Evolutionary conservation across 2,888 invertebrate species (phyloP).

Genomic region (Argynnis bischoffii): DNA sequence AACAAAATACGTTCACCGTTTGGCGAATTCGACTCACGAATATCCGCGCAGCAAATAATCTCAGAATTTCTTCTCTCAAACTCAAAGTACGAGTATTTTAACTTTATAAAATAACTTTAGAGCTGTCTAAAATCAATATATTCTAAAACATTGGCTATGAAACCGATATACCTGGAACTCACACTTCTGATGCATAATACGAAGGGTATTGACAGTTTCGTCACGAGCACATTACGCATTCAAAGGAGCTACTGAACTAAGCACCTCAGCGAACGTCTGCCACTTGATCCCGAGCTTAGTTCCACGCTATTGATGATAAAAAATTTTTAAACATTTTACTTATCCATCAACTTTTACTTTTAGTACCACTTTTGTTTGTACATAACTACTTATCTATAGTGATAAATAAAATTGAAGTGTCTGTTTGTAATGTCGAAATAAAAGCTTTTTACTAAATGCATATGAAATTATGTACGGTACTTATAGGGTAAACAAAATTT

Average conservation of each 20-base stretch:
- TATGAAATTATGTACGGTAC: no score
- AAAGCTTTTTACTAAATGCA: no score
- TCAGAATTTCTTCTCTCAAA: background rate
- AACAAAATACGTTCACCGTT: no score
- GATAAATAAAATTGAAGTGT: no score
- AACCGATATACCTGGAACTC: conserved; percentile 25
- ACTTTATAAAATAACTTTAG: conserved; percentile 10
- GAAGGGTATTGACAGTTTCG: conserved; percentile 56
- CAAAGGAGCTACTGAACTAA: conserved; percentile 62
- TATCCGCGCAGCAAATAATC: no score
- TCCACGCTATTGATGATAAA: conserved; percentile 38
- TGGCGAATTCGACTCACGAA: no score
- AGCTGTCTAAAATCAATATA: conserved; percentile 17
- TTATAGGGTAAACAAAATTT: no score
- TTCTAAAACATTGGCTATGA: conserved; percentile 18
- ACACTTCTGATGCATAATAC: conserved; percentile 34
- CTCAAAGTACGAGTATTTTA: background rate
- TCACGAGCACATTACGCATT: conserved; percentile 71
- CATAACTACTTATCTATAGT: background rate
- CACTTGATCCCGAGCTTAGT: conserved; percentile 43
- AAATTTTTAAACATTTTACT: conserved; percentile 36
- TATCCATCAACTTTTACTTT: conserved; percentile 1
- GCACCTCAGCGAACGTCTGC: conserved; percentile 50
- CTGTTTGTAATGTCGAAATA: no score
- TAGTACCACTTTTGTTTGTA: background rate